Conservation (phyloP, 2,888 invertebrate species). For the Cerceris ruficornis region DNA sequence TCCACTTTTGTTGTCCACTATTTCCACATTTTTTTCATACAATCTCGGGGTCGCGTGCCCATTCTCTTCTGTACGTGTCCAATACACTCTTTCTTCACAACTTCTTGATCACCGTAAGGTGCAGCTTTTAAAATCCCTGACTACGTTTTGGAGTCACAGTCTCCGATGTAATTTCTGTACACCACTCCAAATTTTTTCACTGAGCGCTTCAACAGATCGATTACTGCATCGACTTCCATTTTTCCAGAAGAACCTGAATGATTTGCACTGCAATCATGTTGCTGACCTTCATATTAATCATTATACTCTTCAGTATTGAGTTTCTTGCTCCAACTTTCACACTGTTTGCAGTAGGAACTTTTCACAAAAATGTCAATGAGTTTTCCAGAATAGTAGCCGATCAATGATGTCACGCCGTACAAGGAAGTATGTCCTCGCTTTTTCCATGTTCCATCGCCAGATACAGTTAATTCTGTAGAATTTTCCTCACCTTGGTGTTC, state of each 20-base stretch:
- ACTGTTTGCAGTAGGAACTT: neutral
- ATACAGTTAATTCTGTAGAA: no score
- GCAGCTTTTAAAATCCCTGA: no score
- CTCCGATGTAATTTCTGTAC: neutral
- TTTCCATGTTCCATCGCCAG: no score
- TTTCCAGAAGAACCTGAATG: neutral
- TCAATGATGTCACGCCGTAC: no score
- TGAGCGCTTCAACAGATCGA: slow-evolving; percentile 4
- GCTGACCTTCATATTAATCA: neutral
- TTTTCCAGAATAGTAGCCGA: slow-evolving; percentile 1
- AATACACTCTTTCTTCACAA: no score
- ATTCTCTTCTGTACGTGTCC: no score
- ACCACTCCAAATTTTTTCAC: neutral
- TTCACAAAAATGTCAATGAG: slow-evolving; percentile 2
- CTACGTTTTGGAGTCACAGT: neutral
- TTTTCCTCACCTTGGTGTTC: no score
- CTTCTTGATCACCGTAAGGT: no score
- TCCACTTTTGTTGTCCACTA: no score
- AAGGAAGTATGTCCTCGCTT: no score
- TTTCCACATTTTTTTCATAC: no score
- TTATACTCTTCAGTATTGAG: neutral
- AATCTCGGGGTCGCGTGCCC: no score
- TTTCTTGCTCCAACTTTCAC: neutral
- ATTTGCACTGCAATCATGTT: slow-evolving; percentile 1
- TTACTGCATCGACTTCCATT: slow-evolving; percentile 4